Percentiles rank a stretch among this genome's conserved stretches.
These are phyloP conservation scores for Heteromurus nitidus DNA, from an alignment of 2,888 invertebrate genomes.

Conservation along the genomic window DNA sequence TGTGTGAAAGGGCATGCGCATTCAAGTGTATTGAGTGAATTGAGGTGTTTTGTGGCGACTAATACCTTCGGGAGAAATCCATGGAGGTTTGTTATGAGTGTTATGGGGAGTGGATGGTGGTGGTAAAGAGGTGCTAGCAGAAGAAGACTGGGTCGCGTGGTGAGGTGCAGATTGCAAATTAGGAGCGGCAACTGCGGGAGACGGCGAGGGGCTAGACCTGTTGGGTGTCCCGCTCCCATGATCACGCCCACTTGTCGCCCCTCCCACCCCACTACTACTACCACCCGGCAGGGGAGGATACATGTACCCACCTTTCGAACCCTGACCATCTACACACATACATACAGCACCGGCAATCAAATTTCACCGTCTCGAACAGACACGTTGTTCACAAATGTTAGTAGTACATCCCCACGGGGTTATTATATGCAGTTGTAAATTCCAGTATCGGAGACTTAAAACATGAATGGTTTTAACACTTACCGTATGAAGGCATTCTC, in stretches of 20 bases:
- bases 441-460: no score
- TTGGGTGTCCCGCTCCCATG: conserved; percentile 73
- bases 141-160: conserved; percentile 74
- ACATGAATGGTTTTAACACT: no score
- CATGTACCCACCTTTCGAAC: conserved; percentile 66
- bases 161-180: conserved; percentile 24
- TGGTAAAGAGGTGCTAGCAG: conserved; percentile 78
- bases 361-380: no score
- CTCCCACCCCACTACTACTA: conserved; percentile 67
- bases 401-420: no score
- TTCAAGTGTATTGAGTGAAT: background rate
- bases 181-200: conserved; percentile 63
- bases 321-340: conserved; percentile 65
- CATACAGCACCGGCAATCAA: conserved; percentile 7
- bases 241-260: conserved; percentile 73
- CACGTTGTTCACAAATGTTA: no score
- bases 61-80: conserved; percentile 73
- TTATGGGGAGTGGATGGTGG: conserved; percentile 80
- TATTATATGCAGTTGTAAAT: no score
- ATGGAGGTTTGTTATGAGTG: conserved; percentile 69
- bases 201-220: conserved; percentile 70
- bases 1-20: no score
- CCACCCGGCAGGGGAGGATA: conserved; percentile 74
- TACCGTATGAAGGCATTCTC: conserved; percentile 73
- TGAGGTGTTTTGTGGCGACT: conserved; percentile 6